phyloP scores from a whole-genome alignment of 2,888 invertebrate species.

The Epirrhoe alternata region DNA sequence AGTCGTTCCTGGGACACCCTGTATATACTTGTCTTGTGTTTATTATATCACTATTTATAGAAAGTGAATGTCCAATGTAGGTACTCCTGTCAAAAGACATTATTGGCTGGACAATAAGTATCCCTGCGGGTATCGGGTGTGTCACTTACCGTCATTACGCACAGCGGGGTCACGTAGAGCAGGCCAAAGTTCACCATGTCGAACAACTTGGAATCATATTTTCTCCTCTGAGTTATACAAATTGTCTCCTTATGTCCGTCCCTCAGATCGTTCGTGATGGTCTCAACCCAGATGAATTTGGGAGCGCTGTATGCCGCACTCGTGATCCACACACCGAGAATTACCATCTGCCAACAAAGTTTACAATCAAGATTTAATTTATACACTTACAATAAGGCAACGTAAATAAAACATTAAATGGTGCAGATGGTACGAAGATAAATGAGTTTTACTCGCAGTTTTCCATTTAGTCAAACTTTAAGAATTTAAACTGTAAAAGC shows the following conservation, averaged over 20 bases:
- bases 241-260: slow-evolving; percentile 87
- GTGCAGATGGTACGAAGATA: slow-evolving; percentile 29
- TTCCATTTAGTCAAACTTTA: slow-evolving; percentile 3
- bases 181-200: slow-evolving; percentile 93
- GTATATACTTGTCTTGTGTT: too few relatives aligned
- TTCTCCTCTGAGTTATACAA: slow-evolving; percentile 90
- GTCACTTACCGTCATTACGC: slow-evolving; percentile 89
- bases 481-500: not conserved
- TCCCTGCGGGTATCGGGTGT: not conserved
- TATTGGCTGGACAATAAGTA: not conserved
- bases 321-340: slow-evolving; percentile 92
- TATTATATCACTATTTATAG: too few relatives aligned
- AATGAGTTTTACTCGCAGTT: slow-evolving; percentile 24
- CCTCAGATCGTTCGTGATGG: slow-evolving; percentile 86
- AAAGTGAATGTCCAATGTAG: not conserved
- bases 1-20: too few relatives aligned
- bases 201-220: slow-evolving; percentile 91
- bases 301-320: slow-evolving; percentile 93
- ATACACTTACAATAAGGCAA: slow-evolving; percentile 7
- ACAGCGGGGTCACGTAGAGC: slow-evolving; percentile 92
- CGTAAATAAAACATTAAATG: slow-evolving; percentile 29
- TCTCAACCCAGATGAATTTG: slow-evolving; percentile 93
- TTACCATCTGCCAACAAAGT: slow-evolving; percentile 86
- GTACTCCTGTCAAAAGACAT: not conserved
- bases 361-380: slow-evolving; percentile 23